Evolutionary conservation across 2,797 vertebrate genomes (phyloP).

Genomic region (Carduelis carduelis): DNA sequence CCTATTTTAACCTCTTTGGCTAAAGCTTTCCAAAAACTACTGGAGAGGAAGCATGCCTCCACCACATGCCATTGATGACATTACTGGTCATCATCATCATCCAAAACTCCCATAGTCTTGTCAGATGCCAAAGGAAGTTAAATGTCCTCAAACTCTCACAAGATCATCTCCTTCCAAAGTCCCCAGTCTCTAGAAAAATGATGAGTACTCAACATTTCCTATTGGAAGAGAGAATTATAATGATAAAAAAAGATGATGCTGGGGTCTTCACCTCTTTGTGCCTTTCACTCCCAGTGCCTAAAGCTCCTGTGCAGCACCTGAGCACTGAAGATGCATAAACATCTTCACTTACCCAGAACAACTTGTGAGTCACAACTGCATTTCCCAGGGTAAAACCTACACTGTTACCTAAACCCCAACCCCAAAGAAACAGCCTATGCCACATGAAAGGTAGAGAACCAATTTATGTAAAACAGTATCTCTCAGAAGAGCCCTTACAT

Average conservation of each 20-base stretch:
- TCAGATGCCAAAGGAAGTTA: neutral
- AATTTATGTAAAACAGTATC: neutral
- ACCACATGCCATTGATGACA: neutral
- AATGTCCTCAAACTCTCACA: neutral
- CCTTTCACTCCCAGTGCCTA: neutral
- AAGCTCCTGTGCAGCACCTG: neutral
- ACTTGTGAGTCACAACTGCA: neutral
- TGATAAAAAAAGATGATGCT: neutral
- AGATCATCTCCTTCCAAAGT: neutral
- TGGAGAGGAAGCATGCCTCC: neutral
- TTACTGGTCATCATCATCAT: neutral
- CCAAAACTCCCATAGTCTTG: neutral
- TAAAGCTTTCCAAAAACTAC: neutral
- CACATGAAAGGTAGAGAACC: neutral
- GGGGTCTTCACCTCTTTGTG: neutral
- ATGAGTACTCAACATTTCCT: neutral
- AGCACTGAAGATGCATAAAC: neutral
- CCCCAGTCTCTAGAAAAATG: neutral
- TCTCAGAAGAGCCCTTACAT: neutral
- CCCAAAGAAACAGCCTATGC: neutral
- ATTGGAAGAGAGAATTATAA: neutral
- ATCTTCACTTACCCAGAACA: neutral
- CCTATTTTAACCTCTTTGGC: neutral
- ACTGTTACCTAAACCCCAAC: neutral
- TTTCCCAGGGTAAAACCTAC: neutral